Conservation (phyloP, 2,113 vertebrate genomes). For the Harpagus bidentatus region DNA sequence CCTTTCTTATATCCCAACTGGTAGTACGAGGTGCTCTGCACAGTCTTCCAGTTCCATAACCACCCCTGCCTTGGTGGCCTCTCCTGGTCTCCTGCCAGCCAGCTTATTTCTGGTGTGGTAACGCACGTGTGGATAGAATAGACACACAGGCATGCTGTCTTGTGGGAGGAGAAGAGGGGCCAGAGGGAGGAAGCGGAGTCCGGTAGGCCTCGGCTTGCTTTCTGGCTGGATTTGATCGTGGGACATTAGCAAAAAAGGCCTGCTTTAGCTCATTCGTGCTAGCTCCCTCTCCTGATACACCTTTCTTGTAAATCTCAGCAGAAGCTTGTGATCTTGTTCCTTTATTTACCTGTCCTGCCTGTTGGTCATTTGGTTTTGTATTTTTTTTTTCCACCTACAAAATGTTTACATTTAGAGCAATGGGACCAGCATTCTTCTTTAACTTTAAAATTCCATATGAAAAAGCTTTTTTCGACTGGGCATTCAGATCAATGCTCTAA, state of each 20-base stretch:
- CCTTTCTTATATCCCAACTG: background rate
- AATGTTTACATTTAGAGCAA: background rate
- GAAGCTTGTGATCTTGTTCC: background rate
- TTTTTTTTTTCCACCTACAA: background rate
- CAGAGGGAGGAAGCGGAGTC: background rate
- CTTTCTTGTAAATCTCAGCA: background rate
- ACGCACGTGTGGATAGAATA: accelerated
- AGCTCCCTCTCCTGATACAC: background rate
- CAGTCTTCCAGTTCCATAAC: background rate
- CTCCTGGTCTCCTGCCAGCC: background rate
- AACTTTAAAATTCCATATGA: background rate
- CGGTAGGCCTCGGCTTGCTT: background rate
- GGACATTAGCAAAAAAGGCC: background rate
- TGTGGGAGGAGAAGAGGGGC: background rate
- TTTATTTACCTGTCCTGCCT: background rate
- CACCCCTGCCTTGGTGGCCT: no score
- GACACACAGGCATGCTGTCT: no score
- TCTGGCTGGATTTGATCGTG: background rate
- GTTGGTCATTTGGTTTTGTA: background rate
- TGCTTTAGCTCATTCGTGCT: background rate
- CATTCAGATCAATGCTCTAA: background rate
- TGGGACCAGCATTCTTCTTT: background rate
- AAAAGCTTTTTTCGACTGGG: background rate
- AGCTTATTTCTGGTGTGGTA: background rate
- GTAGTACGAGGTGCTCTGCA: accelerated